These are phyloP conservation scores for Esox masquinongy DNA, from an alignment of 2,797 vertebrate species.

Conservation along the genomic window DNA sequence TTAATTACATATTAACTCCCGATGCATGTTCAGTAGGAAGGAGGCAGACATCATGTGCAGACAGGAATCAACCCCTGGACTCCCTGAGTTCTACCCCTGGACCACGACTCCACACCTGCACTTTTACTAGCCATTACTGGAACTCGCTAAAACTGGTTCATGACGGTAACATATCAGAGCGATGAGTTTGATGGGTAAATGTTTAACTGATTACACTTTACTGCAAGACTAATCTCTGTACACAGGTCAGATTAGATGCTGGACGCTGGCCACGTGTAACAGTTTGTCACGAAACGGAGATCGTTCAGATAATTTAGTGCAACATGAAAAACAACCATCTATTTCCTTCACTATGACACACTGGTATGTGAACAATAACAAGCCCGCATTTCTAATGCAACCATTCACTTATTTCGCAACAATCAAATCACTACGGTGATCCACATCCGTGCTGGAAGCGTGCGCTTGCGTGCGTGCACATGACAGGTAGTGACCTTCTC, in stretches of 20 bases:
- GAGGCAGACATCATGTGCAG: no score
- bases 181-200: background rate
- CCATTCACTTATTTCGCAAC: background rate
- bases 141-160: background rate
- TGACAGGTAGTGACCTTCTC: slow-evolving; percentile 83
- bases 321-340: background rate
- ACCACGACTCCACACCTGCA: no score
- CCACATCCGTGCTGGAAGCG: background rate
- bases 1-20: background rate
- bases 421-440: background rate
- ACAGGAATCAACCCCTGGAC: no score
- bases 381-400: no score
- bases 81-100: no score
- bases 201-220: background rate
- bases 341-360: background rate
- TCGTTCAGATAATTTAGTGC: background rate
- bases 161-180: background rate
- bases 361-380: background rate
- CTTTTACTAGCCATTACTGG: background rate
- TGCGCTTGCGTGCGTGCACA: slow-evolving; percentile 16
- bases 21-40: no score
- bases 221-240: background rate
- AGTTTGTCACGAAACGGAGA: background rate
- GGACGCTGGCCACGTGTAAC: background rate
- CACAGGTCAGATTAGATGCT: background rate